Conservation (phyloP, 2,797 vertebrate species). For the Manis javanica region DNA sequence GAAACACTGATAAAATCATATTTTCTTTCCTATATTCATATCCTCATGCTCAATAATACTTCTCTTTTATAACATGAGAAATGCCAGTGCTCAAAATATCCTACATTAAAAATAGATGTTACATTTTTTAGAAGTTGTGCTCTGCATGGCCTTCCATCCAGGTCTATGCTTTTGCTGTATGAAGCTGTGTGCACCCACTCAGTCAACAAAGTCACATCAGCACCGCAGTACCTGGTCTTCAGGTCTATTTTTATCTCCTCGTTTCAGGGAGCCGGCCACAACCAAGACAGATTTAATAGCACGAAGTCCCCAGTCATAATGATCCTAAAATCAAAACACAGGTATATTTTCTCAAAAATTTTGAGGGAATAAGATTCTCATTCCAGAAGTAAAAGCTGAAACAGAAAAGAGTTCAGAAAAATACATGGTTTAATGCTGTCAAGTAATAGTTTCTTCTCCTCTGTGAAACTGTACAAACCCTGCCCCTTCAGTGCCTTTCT, state of each 20-base stretch:
- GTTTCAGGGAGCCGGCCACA: conserved; percentile 89
- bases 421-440: not conserved
- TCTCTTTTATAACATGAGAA: not conserved
- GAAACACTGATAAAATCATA: conserved; percentile 42
- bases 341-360: not conserved
- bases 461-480: not conserved
- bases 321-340: conserved; percentile 85
- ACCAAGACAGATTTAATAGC: conserved; percentile 92
- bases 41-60: not conserved
- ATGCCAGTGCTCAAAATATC: not conserved
- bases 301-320: conserved; percentile 91
- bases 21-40: conserved; percentile 12
- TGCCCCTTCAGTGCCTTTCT: not conserved
- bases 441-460: not conserved
- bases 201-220: not conserved
- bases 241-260: conserved; percentile 88
- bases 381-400: not conserved
- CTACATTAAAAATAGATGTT: not conserved
- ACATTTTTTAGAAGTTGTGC: not conserved
- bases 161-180: not conserved
- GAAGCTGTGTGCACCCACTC: not conserved
- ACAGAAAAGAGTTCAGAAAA: not conserved
- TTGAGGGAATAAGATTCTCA: not conserved
- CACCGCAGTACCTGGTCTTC: conserved; percentile 89
- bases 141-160: not conserved